These are phyloP conservation scores for Menidia beryllina DNA, from an alignment of 2,113 vertebrate species.

Conservation along the genomic window DNA sequence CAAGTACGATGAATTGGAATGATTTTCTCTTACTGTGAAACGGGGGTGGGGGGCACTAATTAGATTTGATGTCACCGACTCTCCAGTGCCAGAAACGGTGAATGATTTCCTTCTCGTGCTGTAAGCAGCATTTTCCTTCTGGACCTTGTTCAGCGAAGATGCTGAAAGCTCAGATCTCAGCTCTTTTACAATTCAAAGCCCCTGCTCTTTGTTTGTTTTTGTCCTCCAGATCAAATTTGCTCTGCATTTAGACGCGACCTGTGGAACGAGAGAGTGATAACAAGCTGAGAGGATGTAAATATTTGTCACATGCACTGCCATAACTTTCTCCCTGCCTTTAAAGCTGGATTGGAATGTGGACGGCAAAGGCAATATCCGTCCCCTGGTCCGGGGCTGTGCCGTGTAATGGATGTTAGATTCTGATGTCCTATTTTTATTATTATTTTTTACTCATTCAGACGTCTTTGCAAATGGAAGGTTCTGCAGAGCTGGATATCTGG, in stretches of 20 bases:
- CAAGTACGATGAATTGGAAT: not conserved
- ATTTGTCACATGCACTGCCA: slow-evolving; percentile 14
- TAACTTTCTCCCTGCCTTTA: slow-evolving; percentile 7
- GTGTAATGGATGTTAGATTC: not conserved
- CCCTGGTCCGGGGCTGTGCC: not conserved
- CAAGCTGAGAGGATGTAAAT: slow-evolving; percentile 6
- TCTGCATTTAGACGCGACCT: slow-evolving; percentile 7
- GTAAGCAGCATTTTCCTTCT: no score
- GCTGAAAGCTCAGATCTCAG: slow-evolving; percentile 13
- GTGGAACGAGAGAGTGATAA: slow-evolving; percentile 13
- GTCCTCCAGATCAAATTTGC: slow-evolving; percentile 32
- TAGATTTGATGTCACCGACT: not conserved
- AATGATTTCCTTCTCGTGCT: not conserved
- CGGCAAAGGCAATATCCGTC: slow-evolving; percentile 3
- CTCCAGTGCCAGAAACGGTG: not conserved
- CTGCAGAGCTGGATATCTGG: slow-evolving; percentile 3
- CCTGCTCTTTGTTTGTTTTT: not conserved
- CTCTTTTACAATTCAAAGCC: not conserved
- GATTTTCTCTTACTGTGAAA: not conserved
- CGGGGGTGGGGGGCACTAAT: not conserved
- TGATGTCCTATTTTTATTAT: no score
- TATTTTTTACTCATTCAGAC: not conserved
- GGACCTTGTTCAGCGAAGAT: not conserved
- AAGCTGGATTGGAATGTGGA: not conserved
- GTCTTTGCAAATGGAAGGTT: not conserved